These are phyloP conservation scores for Tachystola acroxantha DNA, from an alignment of 2,888 invertebrate species.

Conservation along the genomic window DNA sequence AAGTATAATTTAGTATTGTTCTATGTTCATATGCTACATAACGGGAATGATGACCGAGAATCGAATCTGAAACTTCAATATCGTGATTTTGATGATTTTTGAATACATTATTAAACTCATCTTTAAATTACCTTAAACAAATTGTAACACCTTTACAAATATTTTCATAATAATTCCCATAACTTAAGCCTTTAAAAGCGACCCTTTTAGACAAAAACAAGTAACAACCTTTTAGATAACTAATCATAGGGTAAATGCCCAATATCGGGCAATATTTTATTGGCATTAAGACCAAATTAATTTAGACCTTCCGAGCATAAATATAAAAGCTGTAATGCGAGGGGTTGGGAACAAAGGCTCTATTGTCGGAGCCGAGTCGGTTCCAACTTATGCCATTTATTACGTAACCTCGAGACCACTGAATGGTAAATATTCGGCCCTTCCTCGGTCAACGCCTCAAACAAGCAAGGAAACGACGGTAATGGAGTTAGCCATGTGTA, in stretches of 20 bases:
- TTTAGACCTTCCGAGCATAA: constrained; percentile 27
- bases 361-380: constrained; percentile 31
- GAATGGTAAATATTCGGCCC: constrained; percentile 36
- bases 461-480: too few relatives aligned
- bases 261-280: constrained; percentile 23
- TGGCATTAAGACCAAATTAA: constrained; percentile 28
- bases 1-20: too few relatives aligned
- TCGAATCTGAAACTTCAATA: too few relatives aligned
- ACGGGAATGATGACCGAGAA: too few relatives aligned
- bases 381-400: constrained; percentile 52
- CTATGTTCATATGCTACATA: too few relatives aligned
- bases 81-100: too few relatives aligned
- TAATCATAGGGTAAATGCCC: not conserved
- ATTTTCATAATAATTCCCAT: too few relatives aligned
- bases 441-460: constrained; percentile 6
- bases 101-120: too few relatives aligned
- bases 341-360: constrained; percentile 30
- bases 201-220: not conserved
- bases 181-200: too few relatives aligned
- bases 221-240: not conserved
- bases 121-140: too few relatives aligned
- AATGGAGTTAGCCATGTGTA: too few relatives aligned
- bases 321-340: constrained; percentile 25
- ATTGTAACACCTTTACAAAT: too few relatives aligned
- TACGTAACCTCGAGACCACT: constrained; percentile 33